Conservation (phyloP, 2,888 invertebrate species). For the Calephelis perditalis region DNA sequence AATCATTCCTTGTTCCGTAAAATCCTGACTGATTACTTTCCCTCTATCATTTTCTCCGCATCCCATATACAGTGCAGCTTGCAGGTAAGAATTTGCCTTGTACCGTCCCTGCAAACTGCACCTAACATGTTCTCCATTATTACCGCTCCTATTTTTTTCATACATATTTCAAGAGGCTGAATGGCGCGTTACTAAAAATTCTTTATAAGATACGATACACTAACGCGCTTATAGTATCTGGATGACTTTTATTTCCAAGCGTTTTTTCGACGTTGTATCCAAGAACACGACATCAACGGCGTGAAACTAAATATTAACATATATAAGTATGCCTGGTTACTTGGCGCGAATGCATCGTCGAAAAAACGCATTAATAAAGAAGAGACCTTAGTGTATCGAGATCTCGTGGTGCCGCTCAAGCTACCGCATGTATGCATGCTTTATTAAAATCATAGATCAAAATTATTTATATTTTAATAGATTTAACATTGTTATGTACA, state of each 20-base stretch:
- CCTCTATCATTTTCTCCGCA: conserved; percentile 39
- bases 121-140: neutral
- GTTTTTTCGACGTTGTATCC: too few species aligned
- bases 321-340: too few species aligned
- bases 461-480: conserved; percentile 2
- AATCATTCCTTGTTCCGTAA: conserved; percentile 30
- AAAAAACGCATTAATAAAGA: too few species aligned
- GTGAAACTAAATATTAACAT: too few species aligned
- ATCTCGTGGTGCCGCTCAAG: conserved; percentile 6
- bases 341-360: too few species aligned
- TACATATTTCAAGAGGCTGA: conserved; percentile 14
- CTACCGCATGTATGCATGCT: conserved; percentile 10
- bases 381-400: conserved; percentile 2
- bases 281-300: too few species aligned
- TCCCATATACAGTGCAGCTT: conserved; percentile 31
- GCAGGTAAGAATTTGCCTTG: conserved; percentile 2
- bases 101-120: neutral
- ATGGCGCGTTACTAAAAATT: conserved; percentile 11
- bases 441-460: neutral
- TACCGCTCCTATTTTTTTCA: neutral
- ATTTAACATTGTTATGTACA: conserved; percentile 3
- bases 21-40: conserved; percentile 41
- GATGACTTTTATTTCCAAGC: too few species aligned
- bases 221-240: neutral
- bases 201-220: conserved; percentile 6